A percentile compares a stretch with the other conserved stretches of the same genome.
Evolutionary conservation across 2,797 vertebrate species (phyloP).

Genomic region (Pelochelys cantorii): DNA sequence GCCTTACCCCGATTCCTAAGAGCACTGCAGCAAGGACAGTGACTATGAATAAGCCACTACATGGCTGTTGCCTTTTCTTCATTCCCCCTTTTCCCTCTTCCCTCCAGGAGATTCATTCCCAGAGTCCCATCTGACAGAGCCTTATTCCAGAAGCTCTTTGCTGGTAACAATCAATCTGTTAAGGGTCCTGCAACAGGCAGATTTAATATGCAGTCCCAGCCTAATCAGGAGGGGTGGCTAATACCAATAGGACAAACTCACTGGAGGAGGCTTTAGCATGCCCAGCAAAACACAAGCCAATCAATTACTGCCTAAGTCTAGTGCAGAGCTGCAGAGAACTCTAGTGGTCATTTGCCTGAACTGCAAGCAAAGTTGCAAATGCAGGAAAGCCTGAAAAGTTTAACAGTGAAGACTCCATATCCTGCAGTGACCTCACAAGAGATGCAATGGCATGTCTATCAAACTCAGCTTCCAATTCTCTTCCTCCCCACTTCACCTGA

Average conservation of each 20-base stretch:
- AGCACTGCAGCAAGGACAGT: neutral
- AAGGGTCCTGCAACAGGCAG: neutral
- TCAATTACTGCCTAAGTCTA: neutral
- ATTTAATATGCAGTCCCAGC: neutral
- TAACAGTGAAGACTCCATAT: neutral
- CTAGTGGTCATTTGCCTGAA: fast-evolving
- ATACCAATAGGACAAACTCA: neutral
- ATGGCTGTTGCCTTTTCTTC: neutral
- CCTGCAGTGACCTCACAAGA: neutral
- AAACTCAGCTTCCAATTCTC: neutral
- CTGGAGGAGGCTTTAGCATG: neutral
- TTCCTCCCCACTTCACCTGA: neutral
- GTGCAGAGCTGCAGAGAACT: neutral
- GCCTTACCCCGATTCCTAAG: neutral
- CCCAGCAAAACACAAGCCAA: neutral
- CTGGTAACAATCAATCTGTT: neutral
- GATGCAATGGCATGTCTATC: neutral
- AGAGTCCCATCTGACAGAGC: neutral
- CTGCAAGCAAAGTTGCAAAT: neutral
- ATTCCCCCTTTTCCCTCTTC: too few relatives aligned
- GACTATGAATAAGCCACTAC: neutral
- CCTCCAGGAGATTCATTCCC: neutral
- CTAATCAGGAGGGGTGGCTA: neutral
- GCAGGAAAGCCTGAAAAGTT: neutral
- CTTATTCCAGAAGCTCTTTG: neutral